Conservation (phyloP, 2,888 invertebrate genomes). For the Cremastinae sp. region DNA sequence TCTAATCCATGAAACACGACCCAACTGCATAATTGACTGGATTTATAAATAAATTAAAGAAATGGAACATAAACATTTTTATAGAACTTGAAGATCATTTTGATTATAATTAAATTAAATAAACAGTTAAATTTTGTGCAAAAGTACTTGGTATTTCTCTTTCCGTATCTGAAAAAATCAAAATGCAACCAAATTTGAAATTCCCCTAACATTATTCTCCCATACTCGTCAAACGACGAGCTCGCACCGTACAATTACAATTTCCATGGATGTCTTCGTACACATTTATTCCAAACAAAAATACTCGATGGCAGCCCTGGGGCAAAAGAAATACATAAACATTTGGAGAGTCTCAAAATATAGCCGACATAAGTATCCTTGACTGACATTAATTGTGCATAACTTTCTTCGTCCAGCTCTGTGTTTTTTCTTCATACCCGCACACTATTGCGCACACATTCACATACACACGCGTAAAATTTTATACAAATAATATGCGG, state of each 20-base stretch:
- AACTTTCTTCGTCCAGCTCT: constrained; percentile 65
- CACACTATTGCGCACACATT: not conserved
- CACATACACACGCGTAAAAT: constrained; percentile 25
- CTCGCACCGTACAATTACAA: constrained; percentile 37
- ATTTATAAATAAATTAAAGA: not conserved
- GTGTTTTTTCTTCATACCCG: constrained; percentile 19
- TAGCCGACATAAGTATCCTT: constrained; percentile 73
- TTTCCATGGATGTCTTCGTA: constrained; percentile 60
- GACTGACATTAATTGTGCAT: constrained; percentile 79
- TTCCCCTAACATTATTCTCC: constrained; percentile 13
- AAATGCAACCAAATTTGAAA: no score
- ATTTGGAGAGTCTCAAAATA: constrained; percentile 65
- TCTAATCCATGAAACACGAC: no score
- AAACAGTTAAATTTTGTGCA: no score
- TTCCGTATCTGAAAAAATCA: no score
- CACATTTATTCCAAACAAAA: constrained; percentile 67
- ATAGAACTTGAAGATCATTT: no score
- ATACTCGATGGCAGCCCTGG: constrained; percentile 48
- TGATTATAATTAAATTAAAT: no score
- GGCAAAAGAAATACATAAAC: constrained; percentile 69
- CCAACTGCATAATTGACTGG: no score
- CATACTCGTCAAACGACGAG: constrained; percentile 12
- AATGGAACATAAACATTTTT: not conserved
- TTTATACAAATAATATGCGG: constrained; percentile 2
- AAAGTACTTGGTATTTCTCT: no score